phyloP scores from a whole-genome alignment of 2,888 invertebrate genomes.

The Leuctra nigra region DNA sequence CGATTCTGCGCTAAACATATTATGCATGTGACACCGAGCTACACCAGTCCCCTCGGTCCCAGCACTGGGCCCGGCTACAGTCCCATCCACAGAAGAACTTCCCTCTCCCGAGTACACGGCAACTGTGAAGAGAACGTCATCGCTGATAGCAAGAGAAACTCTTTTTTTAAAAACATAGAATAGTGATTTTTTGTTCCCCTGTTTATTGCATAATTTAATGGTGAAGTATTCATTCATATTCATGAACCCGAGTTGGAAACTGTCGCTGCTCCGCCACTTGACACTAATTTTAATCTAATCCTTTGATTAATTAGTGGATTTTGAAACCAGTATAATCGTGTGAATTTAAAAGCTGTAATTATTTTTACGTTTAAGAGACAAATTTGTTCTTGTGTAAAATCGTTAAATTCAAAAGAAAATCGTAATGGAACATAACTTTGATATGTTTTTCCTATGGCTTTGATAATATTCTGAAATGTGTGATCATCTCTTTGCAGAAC shows the following conservation, averaged over 20 bases:
- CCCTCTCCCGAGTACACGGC: neutral
- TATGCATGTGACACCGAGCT: neutral
- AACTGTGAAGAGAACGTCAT: neutral
- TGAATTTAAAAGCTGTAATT: slow-evolving; percentile 11
- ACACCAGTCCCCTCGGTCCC: neutral
- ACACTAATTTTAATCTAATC: slow-evolving; percentile 15
- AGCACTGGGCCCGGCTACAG: neutral
- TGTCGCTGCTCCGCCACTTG: slow-evolving; percentile 7
- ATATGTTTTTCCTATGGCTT: too few relatives aligned
- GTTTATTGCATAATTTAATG: slow-evolving; percentile 18
- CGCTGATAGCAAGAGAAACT: neutral
- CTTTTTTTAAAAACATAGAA: neutral
- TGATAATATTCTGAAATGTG: too few relatives aligned
- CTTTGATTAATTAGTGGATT: slow-evolving; percentile 18
- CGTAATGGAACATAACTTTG: too few relatives aligned
- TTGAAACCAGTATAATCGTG: slow-evolving; percentile 17
- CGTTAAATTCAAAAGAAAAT: too few relatives aligned
- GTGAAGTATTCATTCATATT: slow-evolving; percentile 17
- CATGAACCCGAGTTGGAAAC: slow-evolving; percentile 2
- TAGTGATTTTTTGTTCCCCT: slow-evolving; percentile 19
- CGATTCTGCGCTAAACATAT: neutral
- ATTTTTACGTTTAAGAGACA: slow-evolving; percentile 12
- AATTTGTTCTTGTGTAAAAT: too few relatives aligned
- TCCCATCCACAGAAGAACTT: neutral
- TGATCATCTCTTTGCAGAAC: too few relatives aligned